Evolutionary conservation across 2,888 invertebrate species (phyloP), one percentile per base, ranked within the genome.

Genomic region (Lithosia quadra): DNA sequence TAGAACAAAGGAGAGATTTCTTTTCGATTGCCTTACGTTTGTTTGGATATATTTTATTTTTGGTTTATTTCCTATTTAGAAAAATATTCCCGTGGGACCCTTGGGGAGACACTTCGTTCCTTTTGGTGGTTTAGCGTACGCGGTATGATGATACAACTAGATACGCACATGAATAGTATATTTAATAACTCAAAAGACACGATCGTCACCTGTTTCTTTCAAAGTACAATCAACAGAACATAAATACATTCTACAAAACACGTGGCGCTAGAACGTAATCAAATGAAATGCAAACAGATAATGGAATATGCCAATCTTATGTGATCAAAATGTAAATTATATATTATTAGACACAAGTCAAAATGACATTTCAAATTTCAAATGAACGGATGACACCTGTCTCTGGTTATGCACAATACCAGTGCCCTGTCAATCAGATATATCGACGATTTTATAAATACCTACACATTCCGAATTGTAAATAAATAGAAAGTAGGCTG

Each of bases 21-120:
- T 56, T 56, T 49, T 49, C 49, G 49, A 49, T 49, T 49, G 49
- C 49, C 49, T n/a, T 56, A 24, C 56, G 56, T 56, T 24, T 56
- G 24, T 56, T 56, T 56, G 56, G 21, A 56, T 56, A n/a, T 56
- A 11, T 56, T 56, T 56, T 24, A 56, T 43, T 43, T 49, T 49
- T 49, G 15, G 8, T 49, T 49, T 49, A 18, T 49, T 49, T 49
- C 8, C 49, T n/a, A n/a, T 49, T 49, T n/a, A n/a, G 49, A 8
- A 49, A 2, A 49, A n/a, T 49, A 49, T 49, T 49, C n/a, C n/a
- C 9, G 18, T 49, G 49, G n/a, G n/a, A n/a, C n/a, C n/a, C 18
- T n/a, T 49, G 49, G n/a, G n/a, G 18, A 49, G n/a, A 49, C 9
- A n/a, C 8, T 18, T 49, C n/a, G 18, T n/a, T 49, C 49, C n/a